These are phyloP conservation scores for Drosophila repleta DNA, from an alignment of 1,140 invertebrate species.

Conservation along the genomic window DNA sequence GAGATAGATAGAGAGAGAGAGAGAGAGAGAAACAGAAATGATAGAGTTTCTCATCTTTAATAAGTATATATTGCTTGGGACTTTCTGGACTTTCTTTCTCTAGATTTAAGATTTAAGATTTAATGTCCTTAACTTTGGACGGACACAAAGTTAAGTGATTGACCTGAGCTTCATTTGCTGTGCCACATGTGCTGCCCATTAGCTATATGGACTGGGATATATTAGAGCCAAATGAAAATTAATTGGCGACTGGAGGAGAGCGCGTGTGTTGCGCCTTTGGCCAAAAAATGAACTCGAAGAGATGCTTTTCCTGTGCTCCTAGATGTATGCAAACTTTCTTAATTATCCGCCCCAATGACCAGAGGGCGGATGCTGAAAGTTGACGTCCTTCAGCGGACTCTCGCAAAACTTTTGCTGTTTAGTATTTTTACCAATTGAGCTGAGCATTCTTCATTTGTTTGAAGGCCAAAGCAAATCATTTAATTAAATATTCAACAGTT, in stretches of 20 bases:
- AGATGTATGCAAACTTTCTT: constrained; percentile 71
- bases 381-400: not conserved
- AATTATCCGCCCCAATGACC: constrained; percentile 67
- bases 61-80: no score
- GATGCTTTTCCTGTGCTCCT: constrained; percentile 6
- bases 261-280: not conserved
- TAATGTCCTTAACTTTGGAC: not conserved
- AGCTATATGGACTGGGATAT: not conserved
- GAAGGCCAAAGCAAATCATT: constrained; percentile 40
- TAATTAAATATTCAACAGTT: constrained; percentile 62
- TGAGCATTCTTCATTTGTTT: constrained; percentile 3
- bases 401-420: constrained; percentile 56
- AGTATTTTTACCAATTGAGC: constrained; percentile 12
- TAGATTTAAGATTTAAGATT: not conserved
- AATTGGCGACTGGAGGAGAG: not conserved
- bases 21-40: no score
- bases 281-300: not conserved
- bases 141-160: not conserved
- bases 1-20: no score
- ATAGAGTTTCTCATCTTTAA: no score
- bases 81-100: no score
- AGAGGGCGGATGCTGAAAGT: not conserved
- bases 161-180: not conserved
- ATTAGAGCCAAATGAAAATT: constrained; percentile 15
- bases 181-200: not conserved